Evolutionary conservation across 2,797 vertebrate species (phyloP).

Genomic region (Hyperoplus lanceolatus): DNA sequence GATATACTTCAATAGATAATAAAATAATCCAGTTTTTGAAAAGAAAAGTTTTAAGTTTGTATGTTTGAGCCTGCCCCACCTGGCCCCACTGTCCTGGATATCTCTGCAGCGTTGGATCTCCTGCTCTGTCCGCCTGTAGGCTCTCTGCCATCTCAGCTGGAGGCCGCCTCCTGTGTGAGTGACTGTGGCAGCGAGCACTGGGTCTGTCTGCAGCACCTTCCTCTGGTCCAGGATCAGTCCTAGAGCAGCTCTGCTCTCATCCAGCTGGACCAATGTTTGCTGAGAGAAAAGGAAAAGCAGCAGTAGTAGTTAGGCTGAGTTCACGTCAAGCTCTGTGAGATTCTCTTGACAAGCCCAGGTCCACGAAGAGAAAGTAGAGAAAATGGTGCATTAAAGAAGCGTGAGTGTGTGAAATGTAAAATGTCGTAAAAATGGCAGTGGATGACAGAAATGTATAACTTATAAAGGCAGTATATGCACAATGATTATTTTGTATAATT

Average conservation of each 20-base stretch:
- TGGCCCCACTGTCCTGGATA: slow-evolving; percentile 79
- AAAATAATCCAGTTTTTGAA: not conserved
- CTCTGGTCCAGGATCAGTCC: slow-evolving; percentile 86
- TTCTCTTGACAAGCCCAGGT: not conserved
- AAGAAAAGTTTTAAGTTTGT: not conserved
- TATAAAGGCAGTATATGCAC: too few relatives aligned
- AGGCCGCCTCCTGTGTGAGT: slow-evolving; percentile 81
- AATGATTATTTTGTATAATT: too few relatives aligned
- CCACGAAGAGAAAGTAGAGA: not conserved
- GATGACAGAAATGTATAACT: not conserved
- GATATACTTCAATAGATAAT: not conserved
- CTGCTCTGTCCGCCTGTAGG: slow-evolving; percentile 84
- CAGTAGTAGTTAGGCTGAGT: not conserved
- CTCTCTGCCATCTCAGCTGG: slow-evolving; percentile 88
- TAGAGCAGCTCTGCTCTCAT: slow-evolving; percentile 84
- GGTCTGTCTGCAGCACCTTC: slow-evolving; percentile 73
- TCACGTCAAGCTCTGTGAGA: not conserved
- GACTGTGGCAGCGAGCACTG: slow-evolving; percentile 70
- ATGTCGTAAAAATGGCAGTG: not conserved
- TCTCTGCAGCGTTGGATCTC: slow-evolving; percentile 85
- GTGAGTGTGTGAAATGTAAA: not conserved
- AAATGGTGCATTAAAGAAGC: not conserved
- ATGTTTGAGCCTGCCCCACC: slow-evolving; percentile 76
- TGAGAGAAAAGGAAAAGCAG: slow-evolving; percentile 57
- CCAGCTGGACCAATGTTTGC: slow-evolving; percentile 86